These are phyloP conservation scores for Labroides dimidiatus DNA, from an alignment of 2,797 vertebrate genomes.

Conservation along the genomic window DNA sequence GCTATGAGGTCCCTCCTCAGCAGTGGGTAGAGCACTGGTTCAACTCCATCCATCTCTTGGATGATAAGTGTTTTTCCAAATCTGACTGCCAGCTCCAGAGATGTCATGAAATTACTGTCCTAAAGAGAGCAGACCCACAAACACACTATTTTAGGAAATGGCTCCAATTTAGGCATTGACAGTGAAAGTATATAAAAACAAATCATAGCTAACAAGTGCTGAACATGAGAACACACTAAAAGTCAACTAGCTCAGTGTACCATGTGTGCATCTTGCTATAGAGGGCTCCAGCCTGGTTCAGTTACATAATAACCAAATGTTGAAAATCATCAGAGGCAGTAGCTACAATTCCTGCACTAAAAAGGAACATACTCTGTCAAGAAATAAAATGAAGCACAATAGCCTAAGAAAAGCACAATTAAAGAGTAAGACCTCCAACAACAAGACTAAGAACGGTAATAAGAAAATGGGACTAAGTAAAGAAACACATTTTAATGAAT, in stretches of 20 bases:
- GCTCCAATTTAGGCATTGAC: background rate
- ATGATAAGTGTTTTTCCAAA: conserved; percentile 98
- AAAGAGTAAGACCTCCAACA: background rate
- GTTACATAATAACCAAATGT: background rate
- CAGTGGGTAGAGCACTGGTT: conserved; percentile 94
- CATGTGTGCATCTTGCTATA: background rate
- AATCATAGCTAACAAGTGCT: background rate
- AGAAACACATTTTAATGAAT: background rate
- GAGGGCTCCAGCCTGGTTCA: background rate
- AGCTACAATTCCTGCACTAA: background rate
- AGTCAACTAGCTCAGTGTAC: background rate
- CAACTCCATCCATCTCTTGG: conserved; percentile 96
- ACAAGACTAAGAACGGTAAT: background rate
- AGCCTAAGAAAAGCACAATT: background rate
- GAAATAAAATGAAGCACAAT: background rate
- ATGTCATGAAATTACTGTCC: conserved; percentile 94
- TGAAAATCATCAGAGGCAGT: background rate
- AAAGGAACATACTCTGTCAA: background rate
- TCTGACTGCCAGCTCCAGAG: conserved; percentile 93
- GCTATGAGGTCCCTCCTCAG: conserved; percentile 93
- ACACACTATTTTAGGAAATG: conserved; percentile 1
- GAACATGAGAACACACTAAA: background rate
- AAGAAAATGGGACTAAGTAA: background rate
- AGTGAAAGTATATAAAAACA: background rate
- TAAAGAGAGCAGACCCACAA: conserved; percentile 57